These are phyloP conservation scores for Argyrosomus japonicus DNA, from an alignment of 2,113 vertebrate genomes.

Conservation along the genomic window DNA sequence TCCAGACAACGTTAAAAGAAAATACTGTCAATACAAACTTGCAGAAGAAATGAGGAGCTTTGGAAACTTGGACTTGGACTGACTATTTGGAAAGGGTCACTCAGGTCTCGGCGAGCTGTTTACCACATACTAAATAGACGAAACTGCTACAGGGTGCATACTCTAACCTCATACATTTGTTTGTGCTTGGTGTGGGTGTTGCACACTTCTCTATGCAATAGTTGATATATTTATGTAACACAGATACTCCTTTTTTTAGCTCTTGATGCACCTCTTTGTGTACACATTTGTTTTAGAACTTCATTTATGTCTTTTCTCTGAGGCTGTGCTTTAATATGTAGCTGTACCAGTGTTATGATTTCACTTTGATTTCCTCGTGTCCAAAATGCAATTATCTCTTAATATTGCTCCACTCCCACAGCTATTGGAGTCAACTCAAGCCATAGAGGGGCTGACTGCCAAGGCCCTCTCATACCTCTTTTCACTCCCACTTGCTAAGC, in stretches of 20 bases:
- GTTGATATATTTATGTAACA: conserved; percentile 47
- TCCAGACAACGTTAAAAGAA: conserved; percentile 17
- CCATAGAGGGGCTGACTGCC: conserved; percentile 47
- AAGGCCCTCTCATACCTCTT: conserved; percentile 46
- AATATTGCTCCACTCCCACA: conserved; percentile 60
- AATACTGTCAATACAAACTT: conserved; percentile 19
- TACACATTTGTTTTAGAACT: conserved; percentile 35
- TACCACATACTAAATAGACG: conserved; percentile 3
- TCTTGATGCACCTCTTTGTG: conserved; percentile 7
- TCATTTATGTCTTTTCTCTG: conserved; percentile 25
- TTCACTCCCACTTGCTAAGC: conserved; percentile 35
- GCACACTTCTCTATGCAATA: conserved; percentile 8
- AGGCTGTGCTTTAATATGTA: conserved; percentile 25
- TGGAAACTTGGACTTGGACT: conserved; percentile 4
- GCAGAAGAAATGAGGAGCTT: neutral
- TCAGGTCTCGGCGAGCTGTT: conserved; percentile 3
- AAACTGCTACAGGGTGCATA: neutral
- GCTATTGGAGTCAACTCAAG: conserved; percentile 48
- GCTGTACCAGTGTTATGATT: conserved; percentile 45
- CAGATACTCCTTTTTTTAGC: conserved; percentile 27
- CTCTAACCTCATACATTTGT: neutral
- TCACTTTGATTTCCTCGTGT: conserved; percentile 61
- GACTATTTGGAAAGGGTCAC: conserved; percentile 10
- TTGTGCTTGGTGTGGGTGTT: conserved; percentile 46
- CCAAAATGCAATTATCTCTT: conserved; percentile 60